Percentiles rank a stretch among this genome's conserved stretches.
Evolutionary conservation across 2,888 invertebrate genomes (phyloP).

Genomic region (Ariolimax columbianus): DNA sequence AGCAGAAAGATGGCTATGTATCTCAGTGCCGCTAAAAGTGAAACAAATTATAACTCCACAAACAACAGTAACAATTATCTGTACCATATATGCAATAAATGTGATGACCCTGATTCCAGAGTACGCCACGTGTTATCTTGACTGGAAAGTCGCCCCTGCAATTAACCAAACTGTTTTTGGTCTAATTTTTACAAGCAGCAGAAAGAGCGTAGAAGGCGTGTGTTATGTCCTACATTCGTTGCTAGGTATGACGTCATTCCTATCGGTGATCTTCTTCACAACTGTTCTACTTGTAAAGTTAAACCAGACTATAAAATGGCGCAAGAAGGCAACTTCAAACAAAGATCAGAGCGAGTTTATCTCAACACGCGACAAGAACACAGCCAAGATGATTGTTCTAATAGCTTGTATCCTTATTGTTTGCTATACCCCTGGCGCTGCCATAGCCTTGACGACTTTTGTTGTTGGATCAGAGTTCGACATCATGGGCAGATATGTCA

Average conservation of each 20-base stretch:
- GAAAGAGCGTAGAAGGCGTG: neutral
- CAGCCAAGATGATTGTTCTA: slow-evolving; percentile 5
- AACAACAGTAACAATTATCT: neutral
- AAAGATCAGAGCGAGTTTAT: neutral
- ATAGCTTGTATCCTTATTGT: slow-evolving; percentile 3
- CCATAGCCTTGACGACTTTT: neutral
- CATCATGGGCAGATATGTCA: neutral
- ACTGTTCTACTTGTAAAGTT: neutral
- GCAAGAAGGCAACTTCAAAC: neutral
- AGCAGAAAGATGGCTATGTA: neutral
- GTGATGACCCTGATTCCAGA: neutral
- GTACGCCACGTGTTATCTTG: neutral
- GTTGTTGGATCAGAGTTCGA: neutral
- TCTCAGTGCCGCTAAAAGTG: slow-evolving; percentile 12
- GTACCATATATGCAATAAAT: neutral
- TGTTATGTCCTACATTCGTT: neutral
- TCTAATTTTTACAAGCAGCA: neutral
- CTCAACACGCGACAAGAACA: neutral
- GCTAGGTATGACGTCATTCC: neutral
- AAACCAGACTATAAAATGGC: neutral
- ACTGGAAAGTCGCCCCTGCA: neutral
- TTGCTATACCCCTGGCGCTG: slow-evolving; percentile 7
- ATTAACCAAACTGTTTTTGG: neutral
- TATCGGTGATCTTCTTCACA: neutral
- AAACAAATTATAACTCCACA: neutral